Percentiles rank a stretch among this genome's conserved stretches.
These are phyloP conservation scores for Thamnaconus septentrionalis DNA, from an alignment of 2,113 vertebrate genomes.

Conservation along the genomic window DNA sequence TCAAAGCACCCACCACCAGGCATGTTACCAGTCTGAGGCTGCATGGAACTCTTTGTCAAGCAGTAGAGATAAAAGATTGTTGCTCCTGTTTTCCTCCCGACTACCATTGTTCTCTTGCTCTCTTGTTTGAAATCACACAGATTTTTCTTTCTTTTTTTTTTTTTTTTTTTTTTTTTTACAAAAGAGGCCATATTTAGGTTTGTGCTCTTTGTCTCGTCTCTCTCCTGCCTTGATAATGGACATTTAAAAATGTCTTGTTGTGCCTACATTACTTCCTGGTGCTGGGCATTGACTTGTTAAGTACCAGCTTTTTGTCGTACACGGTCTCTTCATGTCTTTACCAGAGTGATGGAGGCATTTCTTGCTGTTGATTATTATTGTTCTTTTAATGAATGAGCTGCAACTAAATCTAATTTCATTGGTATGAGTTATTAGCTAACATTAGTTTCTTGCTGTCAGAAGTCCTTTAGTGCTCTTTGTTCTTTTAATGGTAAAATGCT, in stretches of 20 bases:
- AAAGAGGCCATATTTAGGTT: constrained; percentile 38
- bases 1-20: constrained; percentile 42
- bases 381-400: too few species aligned
- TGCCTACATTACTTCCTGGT: too few species aligned
- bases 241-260: too few species aligned
- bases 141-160: not conserved
- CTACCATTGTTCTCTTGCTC: not conserved
- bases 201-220: constrained; percentile 9
- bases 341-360: too few species aligned
- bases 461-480: too few species aligned
- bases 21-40: constrained; percentile 27
- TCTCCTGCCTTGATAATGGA: not conserved
- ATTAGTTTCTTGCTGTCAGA: too few species aligned
- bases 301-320: constrained; percentile 20
- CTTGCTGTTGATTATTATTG: too few species aligned
- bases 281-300: too few species aligned
- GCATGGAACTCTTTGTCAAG: constrained; percentile 13
- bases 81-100: constrained; percentile 22
- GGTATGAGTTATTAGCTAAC: too few species aligned
- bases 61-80: constrained; percentile 31
- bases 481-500: too few species aligned
- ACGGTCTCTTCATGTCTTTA: constrained; percentile 22
- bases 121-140: not conserved
- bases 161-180: not conserved
- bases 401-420: too few species aligned